These are phyloP conservation scores for Austrolebias charrua DNA, from an alignment of 2,797 vertebrate species.

Conservation along the genomic window DNA sequence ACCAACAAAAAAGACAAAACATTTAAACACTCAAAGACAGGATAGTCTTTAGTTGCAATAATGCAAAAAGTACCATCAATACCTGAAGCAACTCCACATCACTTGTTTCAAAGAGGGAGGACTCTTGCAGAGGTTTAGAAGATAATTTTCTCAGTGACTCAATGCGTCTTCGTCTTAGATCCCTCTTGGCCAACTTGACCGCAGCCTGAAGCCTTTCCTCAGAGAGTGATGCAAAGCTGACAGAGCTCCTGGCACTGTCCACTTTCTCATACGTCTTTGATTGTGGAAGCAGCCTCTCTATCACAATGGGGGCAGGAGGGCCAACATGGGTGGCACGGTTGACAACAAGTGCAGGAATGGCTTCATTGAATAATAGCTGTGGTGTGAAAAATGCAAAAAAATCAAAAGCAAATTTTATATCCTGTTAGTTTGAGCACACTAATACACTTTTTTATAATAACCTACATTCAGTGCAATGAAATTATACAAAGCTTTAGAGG, in stretches of 20 bases:
- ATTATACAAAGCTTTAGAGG: not conserved
- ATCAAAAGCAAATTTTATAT: not conserved
- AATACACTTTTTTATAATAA: not conserved
- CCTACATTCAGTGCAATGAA: not conserved
- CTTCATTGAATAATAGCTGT: conserved; percentile 89
- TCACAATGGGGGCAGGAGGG: conserved; percentile 84
- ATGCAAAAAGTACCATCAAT: not conserved
- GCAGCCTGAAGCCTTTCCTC: conserved; percentile 89
- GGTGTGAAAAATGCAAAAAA: conserved; percentile 2
- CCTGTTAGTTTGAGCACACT: not conserved
- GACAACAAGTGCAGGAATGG: conserved; percentile 69
- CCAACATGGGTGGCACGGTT: conserved; percentile 82
- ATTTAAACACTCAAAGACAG: not conserved
- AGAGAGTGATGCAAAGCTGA: conserved; percentile 86
- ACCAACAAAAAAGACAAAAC: not conserved
- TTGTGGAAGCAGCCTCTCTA: conserved; percentile 84
- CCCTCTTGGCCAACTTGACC: conserved; percentile 86
- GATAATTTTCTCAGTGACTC: conserved; percentile 48
- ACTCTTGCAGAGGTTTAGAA: conserved; percentile 32
- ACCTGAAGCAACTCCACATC: conserved; percentile 59
- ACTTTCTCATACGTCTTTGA: conserved; percentile 37
- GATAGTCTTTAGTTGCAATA: not conserved
- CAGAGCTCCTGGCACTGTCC: conserved; percentile 65
- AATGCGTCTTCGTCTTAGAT: conserved; percentile 79
- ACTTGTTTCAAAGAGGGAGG: conserved; percentile 42